Conservation (phyloP, 1,140 invertebrate genomes). For the Aphelenchoides fujianensis region DNA sequence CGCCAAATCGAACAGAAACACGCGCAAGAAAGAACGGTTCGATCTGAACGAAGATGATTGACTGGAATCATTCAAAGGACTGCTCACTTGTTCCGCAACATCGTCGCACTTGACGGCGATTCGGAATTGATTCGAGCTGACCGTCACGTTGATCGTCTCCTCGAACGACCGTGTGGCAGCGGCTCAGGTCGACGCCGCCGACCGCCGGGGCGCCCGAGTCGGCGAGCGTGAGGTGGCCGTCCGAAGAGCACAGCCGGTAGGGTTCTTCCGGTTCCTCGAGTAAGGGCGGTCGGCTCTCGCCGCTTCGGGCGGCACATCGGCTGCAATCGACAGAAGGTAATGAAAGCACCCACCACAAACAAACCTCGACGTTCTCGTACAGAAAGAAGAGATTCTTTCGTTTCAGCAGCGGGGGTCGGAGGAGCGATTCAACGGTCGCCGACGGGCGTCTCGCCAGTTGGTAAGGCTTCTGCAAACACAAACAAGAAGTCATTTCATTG, state of each 20-base stretch:
- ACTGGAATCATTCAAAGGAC: conserved; percentile 4
- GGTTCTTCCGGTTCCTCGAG: conserved; percentile 11
- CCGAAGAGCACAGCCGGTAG: neutral
- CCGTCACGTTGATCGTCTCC: neutral
- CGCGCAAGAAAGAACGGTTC: conserved; percentile 46
- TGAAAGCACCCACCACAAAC: neutral
- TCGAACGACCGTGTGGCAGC: neutral
- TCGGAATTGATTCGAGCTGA: conserved; percentile 1
- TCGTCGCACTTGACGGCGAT: conserved; percentile 12
- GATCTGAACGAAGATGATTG: conserved; percentile 30
- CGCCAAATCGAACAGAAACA: conserved; percentile 43
- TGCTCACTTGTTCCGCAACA: neutral
- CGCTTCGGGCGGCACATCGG: conserved; percentile 1
- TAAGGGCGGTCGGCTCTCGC: neutral
- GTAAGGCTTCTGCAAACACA: neutral
- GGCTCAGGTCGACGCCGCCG: neutral
- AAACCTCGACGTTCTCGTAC: conserved; percentile 46
- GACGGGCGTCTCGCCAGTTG: conserved; percentile 23
- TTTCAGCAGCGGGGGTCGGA: conserved; percentile 45
- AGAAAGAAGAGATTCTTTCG: conserved; percentile 42
- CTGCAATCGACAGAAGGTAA: neutral
- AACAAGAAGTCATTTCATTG: no score
- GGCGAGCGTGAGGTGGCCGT: neutral
- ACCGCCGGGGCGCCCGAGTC: neutral
- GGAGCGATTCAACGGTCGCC: conserved; percentile 36